These are phyloP conservation scores for Nicator chloris DNA, from an alignment of 2,113 vertebrate genomes.

Conservation along the genomic window DNA sequence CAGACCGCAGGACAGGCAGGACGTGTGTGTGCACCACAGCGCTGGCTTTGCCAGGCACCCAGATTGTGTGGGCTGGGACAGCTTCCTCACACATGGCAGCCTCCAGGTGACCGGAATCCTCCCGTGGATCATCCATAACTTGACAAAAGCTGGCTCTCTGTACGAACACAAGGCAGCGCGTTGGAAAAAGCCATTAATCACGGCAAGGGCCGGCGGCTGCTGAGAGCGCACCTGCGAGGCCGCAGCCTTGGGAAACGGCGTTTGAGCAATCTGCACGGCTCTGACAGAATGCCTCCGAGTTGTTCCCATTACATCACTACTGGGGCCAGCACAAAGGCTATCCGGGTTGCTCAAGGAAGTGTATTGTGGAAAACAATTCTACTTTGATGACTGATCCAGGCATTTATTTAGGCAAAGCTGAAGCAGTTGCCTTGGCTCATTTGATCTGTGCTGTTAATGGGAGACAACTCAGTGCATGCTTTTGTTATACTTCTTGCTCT, in stretches of 20 bases:
- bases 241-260: conserved; percentile 71
- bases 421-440: conserved; percentile 46
- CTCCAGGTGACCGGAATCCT: conserved; percentile 14
- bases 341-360: conserved; percentile 57
- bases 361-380: conserved; percentile 60
- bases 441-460: conserved; percentile 42
- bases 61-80: background rate
- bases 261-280: conserved; percentile 70
- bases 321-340: conserved; percentile 60
- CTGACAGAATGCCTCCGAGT: conserved; percentile 61
- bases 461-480: conserved; percentile 53
- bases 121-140: background rate
- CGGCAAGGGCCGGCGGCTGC: conserved; percentile 40
- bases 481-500: conserved; percentile 56
- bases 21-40: background rate
- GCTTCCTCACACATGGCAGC: background rate
- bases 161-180: background rate
- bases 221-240: conserved; percentile 79
- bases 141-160: background rate
- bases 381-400: conserved; percentile 66
- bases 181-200: conserved; percentile 75
- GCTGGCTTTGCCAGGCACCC: background rate
- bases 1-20: background rate
- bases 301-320: conserved; percentile 76
- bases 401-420: conserved; percentile 61